phyloP scores from a whole-genome alignment of 2,113 vertebrate genomes.

The Pithys albifrons region DNA sequence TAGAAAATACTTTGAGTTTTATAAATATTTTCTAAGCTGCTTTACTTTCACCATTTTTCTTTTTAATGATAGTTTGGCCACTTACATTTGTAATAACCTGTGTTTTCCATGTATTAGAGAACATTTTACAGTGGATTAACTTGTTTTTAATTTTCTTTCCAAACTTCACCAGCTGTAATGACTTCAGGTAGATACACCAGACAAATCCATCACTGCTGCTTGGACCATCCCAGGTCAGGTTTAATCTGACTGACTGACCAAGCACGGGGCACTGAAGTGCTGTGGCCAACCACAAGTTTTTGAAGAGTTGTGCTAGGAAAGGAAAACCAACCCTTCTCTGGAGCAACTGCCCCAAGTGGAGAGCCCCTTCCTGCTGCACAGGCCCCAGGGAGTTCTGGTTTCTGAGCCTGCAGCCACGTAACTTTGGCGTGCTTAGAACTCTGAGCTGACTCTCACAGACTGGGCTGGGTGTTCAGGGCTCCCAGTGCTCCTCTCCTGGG shows the following conservation, averaged over 20 bases:
- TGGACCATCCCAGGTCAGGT: constrained; percentile 27
- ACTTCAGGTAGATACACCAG: constrained; percentile 53
- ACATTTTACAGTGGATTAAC: background rate
- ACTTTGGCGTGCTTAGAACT: too few species aligned
- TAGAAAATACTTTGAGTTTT: constrained; percentile 46
- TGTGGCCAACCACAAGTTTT: constrained; percentile 35
- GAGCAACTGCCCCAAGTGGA: constrained; percentile 31
- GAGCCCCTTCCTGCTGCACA: constrained; percentile 13
- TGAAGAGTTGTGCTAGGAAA: constrained; percentile 32
- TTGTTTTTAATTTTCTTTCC: background rate
- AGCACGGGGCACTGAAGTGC: constrained; percentile 51
- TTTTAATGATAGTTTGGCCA: constrained; percentile 8
- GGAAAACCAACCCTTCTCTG: background rate
- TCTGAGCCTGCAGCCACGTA: background rate
- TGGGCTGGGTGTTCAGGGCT: background rate
- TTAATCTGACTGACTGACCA: constrained; percentile 58
- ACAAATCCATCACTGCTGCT: constrained; percentile 32
- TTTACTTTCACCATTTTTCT: constrained; percentile 28
- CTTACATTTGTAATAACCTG: constrained; percentile 1
- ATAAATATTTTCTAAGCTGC: constrained; percentile 43
- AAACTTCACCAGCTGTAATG: constrained; percentile 39
- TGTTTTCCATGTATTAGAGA: constrained; percentile 20
- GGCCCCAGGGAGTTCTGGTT: too few species aligned
- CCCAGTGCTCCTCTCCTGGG: background rate
- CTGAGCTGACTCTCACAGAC: background rate